These are phyloP conservation scores for Scarus forsteni DNA, from an alignment of 2,797 vertebrate species.

Conservation along the genomic window DNA sequence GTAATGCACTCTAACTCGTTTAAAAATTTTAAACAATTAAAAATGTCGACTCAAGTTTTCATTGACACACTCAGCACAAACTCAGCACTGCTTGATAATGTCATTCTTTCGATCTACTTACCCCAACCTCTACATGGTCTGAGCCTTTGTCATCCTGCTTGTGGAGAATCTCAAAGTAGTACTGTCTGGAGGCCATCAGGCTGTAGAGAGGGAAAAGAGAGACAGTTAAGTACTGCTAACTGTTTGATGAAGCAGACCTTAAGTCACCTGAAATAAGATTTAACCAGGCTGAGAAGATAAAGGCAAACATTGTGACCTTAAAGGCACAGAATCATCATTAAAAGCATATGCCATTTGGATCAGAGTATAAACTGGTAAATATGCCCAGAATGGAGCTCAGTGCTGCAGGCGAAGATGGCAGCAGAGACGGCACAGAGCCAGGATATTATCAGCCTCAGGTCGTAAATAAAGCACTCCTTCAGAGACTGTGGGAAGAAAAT, in stretches of 20 bases:
- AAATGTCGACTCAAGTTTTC: too few relatives aligned
- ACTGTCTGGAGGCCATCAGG: constrained; percentile 91
- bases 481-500: constrained; percentile 48
- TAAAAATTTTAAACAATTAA: too few relatives aligned
- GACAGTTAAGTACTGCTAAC: constrained; percentile 39
- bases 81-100: too few relatives aligned
- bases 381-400: constrained; percentile 20
- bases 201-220: constrained; percentile 64
- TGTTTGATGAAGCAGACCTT: background rate
- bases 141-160: constrained; percentile 97
- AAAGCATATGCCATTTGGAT: constrained; percentile 28
- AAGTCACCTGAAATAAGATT: background rate
- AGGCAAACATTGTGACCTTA: constrained; percentile 34
- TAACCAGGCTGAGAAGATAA: constrained; percentile 3
- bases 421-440: constrained; percentile 30
- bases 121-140: constrained; percentile 97
- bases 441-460: constrained; percentile 46
- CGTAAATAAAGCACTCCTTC: constrained; percentile 55
- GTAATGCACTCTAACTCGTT: too few relatives aligned
- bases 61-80: too few relatives aligned
- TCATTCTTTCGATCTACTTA: constrained; percentile 79
- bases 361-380: constrained; percentile 42
- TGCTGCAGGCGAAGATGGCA: constrained; percentile 23
- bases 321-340: constrained; percentile 14
- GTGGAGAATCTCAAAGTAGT: constrained; percentile 99